Evolutionary conservation across 1,140 invertebrate species (phyloP), one percentile per base, ranked within the genome.

Genomic region (Anoplophora glabripennis): DNA sequence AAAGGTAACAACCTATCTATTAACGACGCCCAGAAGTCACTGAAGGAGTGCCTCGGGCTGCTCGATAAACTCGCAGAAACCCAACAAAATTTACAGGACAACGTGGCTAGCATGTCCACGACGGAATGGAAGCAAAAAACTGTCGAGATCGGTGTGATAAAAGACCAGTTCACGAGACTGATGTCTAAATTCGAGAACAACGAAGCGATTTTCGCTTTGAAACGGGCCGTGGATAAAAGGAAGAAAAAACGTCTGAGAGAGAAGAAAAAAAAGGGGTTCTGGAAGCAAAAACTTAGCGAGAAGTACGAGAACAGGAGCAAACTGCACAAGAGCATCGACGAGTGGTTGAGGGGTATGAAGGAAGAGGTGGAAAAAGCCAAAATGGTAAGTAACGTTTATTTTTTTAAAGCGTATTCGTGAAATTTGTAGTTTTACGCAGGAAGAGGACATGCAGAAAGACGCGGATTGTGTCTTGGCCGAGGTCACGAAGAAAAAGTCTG

Each of bases 381-480:
- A 74, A 76, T 80, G 77, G 82, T 84, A 73, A 28, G 21, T 12
- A 48, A 28, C 21, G 5, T 28, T 28, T 3, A 5, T 28, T 28
- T 28, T 28, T 28, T 28, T 28, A 28, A 28, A 28, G 2, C 2
- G 41, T 8, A n/a, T n/a, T 17, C 48, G 12, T 4, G 4, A 41
- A n/a, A 12, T 3, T 41, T 41, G 7, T 41, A 2, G 38, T 12
- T 60, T 63, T 68, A 72, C 69, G n/a, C 70, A 88, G 80, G 83
- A 86, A 69, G 81, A 85, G 71, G 79, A 81, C 67, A 77, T 85
- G 44, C 84, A 86, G 63, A 78, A 79, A 64, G 79, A 89, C 71
- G 86, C 86, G 0, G 89, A 90, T 71, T 76, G 79, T 57, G 79
- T 89, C 10, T 71, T 90, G 1, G 80, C 81, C 40, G 86, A 89